These are phyloP conservation scores for Ennomos fuscantarius DNA, from an alignment of 2,888 invertebrate species.

Conservation along the genomic window DNA sequence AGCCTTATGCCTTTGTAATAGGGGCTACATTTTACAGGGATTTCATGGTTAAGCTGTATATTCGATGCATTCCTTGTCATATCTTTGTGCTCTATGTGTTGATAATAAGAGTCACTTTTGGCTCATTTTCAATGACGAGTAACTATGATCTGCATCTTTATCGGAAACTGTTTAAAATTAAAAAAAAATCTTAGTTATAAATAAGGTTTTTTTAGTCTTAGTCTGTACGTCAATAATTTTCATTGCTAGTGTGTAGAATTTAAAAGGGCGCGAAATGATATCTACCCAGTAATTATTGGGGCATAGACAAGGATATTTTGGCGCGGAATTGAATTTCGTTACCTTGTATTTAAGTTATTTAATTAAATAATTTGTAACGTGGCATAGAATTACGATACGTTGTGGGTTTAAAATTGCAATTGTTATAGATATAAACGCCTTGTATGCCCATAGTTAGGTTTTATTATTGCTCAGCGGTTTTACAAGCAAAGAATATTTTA, in stretches of 20 bases:
- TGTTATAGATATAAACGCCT: background rate
- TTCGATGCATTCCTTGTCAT: conserved; percentile 13
- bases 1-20: conserved; percentile 30
- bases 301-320: conserved; percentile 34
- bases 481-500: no score
- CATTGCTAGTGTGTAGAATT: conserved; percentile 19
- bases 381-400: background rate
- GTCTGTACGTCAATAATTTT: conserved; percentile 14
- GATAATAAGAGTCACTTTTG: conserved; percentile 10
- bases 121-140: conserved; percentile 1
- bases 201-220: background rate
- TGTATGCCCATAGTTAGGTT: no score
- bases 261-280: conserved; percentile 23
- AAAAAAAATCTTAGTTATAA: background rate
- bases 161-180: no score
- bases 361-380: conserved; percentile 7
- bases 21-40: conserved; percentile 26
- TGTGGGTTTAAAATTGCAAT: background rate
- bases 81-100: conserved; percentile 14
- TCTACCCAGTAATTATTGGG: conserved; percentile 8
- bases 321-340: conserved; percentile 14
- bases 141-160: background rate
- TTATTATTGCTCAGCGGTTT: no score
- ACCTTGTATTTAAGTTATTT: conserved; percentile 6
- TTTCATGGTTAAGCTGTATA: conserved; percentile 10